Conservation (phyloP, 2,113 vertebrate genomes). For the Erythrocercus mccallii region DNA sequence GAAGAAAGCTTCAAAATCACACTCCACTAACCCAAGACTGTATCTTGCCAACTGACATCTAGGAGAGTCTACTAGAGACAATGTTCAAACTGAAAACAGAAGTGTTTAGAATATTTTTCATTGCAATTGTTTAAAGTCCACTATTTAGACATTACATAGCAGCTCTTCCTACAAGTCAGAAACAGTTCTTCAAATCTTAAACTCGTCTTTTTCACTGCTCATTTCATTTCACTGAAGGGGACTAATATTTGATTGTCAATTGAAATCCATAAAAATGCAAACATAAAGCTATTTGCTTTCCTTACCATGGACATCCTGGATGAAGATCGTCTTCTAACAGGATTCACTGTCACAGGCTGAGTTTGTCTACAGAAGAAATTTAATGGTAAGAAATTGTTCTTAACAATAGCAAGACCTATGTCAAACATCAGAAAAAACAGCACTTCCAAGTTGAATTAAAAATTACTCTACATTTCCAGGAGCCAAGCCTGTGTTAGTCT, state of each 20-base stretch:
- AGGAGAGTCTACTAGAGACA: neutral
- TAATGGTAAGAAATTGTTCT: neutral
- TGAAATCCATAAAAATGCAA: neutral
- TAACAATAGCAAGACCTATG: neutral
- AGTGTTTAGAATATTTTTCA: neutral
- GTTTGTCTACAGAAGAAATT: constrained; percentile 80
- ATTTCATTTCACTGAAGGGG: neutral
- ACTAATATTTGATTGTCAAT: neutral
- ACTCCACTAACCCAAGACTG: neutral
- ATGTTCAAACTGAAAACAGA: neutral
- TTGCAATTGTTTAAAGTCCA: neutral
- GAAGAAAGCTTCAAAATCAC: neutral
- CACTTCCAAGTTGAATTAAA: neutral
- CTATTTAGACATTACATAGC: neutral
- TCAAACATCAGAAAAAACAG: neutral
- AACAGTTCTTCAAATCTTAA: neutral
- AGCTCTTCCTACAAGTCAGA: neutral
- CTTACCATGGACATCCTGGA: constrained; percentile 93
- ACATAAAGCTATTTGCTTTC: neutral
- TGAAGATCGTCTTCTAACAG: constrained; percentile 87
- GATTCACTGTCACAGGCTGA: constrained; percentile 83
- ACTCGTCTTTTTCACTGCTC: neutral
- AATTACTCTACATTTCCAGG: neutral
- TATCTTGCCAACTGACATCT: neutral
- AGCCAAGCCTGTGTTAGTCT: neutral